Conservation (phyloP, 1,140 invertebrate species). For the Heterodera carotae region DNA sequence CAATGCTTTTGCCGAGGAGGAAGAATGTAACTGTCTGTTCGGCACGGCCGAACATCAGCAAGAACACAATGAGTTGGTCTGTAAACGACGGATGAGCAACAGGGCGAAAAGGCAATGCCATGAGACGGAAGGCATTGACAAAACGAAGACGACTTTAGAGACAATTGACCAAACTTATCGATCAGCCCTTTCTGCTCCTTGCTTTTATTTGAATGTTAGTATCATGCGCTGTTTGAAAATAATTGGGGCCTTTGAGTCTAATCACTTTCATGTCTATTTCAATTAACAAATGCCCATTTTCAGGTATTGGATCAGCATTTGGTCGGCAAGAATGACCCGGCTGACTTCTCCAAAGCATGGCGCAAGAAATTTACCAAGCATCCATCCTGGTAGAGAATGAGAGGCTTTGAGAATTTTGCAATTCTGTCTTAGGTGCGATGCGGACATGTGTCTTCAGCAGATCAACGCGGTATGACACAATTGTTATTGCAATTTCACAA, state of each 20-base stretch:
- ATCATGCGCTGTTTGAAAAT: not conserved
- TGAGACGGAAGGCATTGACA: not conserved
- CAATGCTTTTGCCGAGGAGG: not conserved
- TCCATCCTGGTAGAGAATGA: constrained; percentile 52
- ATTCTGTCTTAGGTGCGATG: constrained; percentile 50
- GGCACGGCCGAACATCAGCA: not conserved
- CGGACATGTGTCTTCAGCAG: constrained; percentile 63
- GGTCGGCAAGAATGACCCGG: constrained; percentile 60
- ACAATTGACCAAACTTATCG: not conserved
- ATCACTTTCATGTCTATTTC: not conserved
- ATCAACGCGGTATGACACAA: constrained; percentile 51
- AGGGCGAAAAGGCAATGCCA: not conserved
- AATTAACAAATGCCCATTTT: constrained; percentile 29
- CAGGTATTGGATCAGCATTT: constrained; percentile 57
- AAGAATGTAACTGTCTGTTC: not conserved
- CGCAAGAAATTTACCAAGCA: constrained; percentile 61
- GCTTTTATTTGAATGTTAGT: constrained; percentile 1
- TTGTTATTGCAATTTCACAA: no score
- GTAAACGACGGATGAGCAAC: not conserved
- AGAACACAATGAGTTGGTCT: not conserved
- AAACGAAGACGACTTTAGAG: not conserved
- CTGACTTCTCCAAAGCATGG: constrained; percentile 59
- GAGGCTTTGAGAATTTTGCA: not conserved
- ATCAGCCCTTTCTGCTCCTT: not conserved
- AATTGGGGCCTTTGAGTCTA: not conserved